These are phyloP conservation scores for Apteryx owenii DNA, from an alignment of 2,113 vertebrate genomes.

Conservation along the genomic window DNA sequence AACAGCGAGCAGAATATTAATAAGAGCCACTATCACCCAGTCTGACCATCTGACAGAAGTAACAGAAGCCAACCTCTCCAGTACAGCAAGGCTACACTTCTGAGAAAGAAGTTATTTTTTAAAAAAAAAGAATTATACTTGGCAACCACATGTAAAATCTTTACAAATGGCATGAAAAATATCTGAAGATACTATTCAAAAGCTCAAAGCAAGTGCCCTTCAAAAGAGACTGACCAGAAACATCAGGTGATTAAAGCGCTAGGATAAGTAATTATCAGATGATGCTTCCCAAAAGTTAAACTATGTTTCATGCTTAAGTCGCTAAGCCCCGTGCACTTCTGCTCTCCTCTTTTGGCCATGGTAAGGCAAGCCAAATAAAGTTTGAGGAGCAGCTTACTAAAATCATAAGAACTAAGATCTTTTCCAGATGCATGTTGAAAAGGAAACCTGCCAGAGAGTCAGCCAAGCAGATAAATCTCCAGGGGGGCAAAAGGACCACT, in stretches of 20 bases:
- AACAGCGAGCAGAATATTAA: not conserved
- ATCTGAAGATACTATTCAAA: not conserved
- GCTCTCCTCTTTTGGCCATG: not conserved
- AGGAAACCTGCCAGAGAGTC: not conserved
- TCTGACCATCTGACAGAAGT: accelerated
- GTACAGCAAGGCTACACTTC: not conserved
- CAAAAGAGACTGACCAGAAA: not conserved
- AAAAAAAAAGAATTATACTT: not conserved
- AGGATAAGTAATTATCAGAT: not conserved
- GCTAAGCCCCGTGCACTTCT: not conserved
- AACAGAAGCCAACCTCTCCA: not conserved
- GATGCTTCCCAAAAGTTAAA: not conserved
- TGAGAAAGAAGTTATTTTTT: not conserved
- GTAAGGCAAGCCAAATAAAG: not conserved
- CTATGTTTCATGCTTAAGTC: accelerated
- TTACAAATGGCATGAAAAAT: not conserved
- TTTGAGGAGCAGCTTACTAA: not conserved
- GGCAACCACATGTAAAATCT: not conserved
- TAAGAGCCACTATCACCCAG: accelerated
- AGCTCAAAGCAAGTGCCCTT: not conserved
- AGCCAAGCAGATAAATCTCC: not conserved
- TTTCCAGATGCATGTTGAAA: not conserved
- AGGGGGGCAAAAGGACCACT: not conserved
- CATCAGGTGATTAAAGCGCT: not conserved
- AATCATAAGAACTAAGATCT: not conserved